Evolutionary conservation across 2,113 vertebrate genomes (phyloP).

Genomic region (Apodemus sylvaticus): DNA sequence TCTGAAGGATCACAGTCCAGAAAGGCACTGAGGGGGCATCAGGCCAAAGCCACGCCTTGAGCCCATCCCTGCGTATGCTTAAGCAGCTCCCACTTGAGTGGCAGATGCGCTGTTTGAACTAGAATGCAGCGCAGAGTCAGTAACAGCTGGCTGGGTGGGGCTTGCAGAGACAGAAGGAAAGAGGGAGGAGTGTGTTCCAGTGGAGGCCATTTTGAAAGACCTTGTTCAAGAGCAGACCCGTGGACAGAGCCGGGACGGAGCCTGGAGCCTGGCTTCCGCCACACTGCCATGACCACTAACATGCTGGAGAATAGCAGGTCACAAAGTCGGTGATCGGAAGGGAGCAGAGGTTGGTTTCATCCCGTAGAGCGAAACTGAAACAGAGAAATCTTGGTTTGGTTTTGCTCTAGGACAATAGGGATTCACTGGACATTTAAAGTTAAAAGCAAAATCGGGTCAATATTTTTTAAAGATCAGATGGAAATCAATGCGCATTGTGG

Average conservation of each 20-base stretch:
- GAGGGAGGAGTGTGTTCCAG: neutral
- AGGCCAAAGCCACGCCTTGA: neutral
- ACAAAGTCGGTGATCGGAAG: neutral
- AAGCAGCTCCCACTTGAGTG: neutral
- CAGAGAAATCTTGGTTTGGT: neutral
- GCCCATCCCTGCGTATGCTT: neutral
- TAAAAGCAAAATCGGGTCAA: neutral
- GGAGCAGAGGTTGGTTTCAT: neutral
- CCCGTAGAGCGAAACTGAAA: neutral
- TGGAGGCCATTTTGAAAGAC: neutral
- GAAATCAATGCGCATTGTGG: neutral
- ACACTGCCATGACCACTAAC: neutral
- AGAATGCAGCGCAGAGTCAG: neutral
- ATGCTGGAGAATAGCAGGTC: neutral
- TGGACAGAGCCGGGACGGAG: neutral
- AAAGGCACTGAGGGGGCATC: neutral
- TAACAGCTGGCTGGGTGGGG: neutral
- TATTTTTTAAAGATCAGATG: conserved; percentile 14
- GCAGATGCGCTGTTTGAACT: neutral
- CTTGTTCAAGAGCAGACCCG: neutral
- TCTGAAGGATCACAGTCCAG: neutral
- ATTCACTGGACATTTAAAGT: neutral
- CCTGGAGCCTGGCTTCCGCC: neutral
- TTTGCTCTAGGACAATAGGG: neutral
- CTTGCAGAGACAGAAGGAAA: neutral